Conservation (phyloP, 2,888 invertebrate species). For the Brachycybe producta region DNA sequence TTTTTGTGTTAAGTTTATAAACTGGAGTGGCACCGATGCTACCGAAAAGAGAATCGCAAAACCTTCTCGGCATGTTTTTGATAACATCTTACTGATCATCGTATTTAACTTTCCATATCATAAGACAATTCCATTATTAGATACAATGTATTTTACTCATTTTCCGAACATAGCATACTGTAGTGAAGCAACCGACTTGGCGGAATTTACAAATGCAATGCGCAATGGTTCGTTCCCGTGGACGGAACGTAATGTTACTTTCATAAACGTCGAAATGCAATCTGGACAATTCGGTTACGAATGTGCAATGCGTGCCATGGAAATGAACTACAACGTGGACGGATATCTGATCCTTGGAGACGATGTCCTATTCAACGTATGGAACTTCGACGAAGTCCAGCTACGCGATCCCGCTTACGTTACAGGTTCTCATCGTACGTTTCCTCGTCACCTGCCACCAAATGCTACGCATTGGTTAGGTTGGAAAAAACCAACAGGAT, state of each 20-base stretch:
- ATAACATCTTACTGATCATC: constrained; percentile 4
- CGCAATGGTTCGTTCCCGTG: neutral
- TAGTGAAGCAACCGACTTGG: neutral
- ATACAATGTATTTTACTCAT: constrained; percentile 9
- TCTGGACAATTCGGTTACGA: constrained; percentile 12
- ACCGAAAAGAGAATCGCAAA: too few relatives aligned
- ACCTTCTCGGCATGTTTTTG: neutral
- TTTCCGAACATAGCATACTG: constrained; percentile 14
- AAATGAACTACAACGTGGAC: constrained; percentile 13
- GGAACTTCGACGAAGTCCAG: constrained; percentile 5
- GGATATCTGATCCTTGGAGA: constrained; percentile 15
- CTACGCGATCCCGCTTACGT: neutral
- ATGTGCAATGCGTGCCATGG: constrained; percentile 14
- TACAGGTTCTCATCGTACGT: neutral
- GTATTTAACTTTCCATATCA: constrained; percentile 4
- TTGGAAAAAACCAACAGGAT: neutral
- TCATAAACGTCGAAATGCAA: constrained; percentile 1
- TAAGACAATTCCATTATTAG: constrained; percentile 2
- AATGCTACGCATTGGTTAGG: neutral
- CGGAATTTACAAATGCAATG: neutral
- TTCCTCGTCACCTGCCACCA: neutral
- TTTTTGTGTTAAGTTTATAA: neutral
- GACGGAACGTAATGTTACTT: constrained; percentile 4
- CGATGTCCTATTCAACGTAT: constrained; percentile 13
- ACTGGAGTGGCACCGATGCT: neutral